These are phyloP conservation scores for Tetramorium parvispinum DNA, from an alignment of 1,140 invertebrate species.

Conservation along the genomic window DNA sequence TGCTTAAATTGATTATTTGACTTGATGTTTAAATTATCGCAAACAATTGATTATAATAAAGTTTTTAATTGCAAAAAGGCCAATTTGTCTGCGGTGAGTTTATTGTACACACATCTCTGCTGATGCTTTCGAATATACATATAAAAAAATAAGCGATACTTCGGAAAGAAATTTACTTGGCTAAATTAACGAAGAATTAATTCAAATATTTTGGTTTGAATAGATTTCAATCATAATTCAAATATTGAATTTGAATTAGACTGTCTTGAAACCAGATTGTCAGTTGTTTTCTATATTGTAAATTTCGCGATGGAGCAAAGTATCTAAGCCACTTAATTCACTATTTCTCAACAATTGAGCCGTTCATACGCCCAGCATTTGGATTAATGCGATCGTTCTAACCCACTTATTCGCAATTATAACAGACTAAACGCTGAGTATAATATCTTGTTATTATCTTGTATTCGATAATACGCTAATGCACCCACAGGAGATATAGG, in stretches of 20 bases:
- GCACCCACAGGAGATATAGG: background rate
- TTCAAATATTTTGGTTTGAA: background rate
- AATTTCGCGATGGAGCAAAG: slow-evolving; percentile 1
- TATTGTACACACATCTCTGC: background rate
- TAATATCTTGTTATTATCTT: slow-evolving; percentile 32
- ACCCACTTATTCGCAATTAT: slow-evolving; percentile 56
- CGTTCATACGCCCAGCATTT: background rate
- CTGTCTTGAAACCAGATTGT: too few species aligned
- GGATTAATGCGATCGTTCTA: slow-evolving; percentile 7
- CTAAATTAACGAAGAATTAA: background rate
- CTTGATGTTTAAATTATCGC: too few species aligned
- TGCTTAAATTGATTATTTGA: too few species aligned
- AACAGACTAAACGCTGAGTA: slow-evolving; percentile 25
- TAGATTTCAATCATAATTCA: background rate
- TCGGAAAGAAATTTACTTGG: background rate
- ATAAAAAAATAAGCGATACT: background rate
- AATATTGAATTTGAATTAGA: background rate
- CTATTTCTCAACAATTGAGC: slow-evolving; percentile 26
- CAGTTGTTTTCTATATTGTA: background rate
- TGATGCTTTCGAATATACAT: background rate
- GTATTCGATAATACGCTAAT: slow-evolving; percentile 44
- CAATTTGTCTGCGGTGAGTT: background rate
- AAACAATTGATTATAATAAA: background rate
- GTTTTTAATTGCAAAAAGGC: background rate
- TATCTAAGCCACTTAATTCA: slow-evolving; percentile 27